Conservation (phyloP, 2,888 invertebrate species). For the Philhelius pedissequus region DNA sequence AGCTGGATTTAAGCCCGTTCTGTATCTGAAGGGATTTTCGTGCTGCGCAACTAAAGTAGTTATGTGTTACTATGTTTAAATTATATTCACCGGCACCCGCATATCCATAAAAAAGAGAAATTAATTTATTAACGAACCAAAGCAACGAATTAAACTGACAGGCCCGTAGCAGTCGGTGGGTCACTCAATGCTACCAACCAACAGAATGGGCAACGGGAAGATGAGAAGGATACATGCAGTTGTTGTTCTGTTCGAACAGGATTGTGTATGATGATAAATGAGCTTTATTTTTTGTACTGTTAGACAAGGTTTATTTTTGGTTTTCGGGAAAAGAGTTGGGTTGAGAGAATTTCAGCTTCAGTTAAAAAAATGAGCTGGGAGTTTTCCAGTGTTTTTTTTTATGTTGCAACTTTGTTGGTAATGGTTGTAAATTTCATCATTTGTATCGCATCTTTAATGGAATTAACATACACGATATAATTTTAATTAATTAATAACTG, state of each 20-base stretch:
- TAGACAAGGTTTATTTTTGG: not conserved
- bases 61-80: conserved; percentile 31
- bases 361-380: not conserved
- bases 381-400: not conserved
- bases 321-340: not conserved
- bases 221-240: conserved; percentile 29
- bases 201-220: not conserved
- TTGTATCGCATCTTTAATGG: not conserved
- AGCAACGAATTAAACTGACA: conserved; percentile 65
- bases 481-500: conserved; percentile 1
- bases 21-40: not conserved
- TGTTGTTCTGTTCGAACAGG: conserved; percentile 28
- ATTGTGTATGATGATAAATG: conserved; percentile 59
- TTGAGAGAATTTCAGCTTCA: not conserved
- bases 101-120: conserved; percentile 50
- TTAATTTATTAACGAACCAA: conserved; percentile 66
- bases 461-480: not conserved
- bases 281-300: conserved; percentile 25
- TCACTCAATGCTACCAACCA: not conserved
- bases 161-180: conserved; percentile 18
- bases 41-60: not conserved
- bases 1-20: conserved; percentile 52
- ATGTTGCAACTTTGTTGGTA: not conserved
- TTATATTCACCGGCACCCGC: conserved; percentile 28
- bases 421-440: not conserved